Conservation (phyloP, 2,888 invertebrate species). For the Zygogramma bicolorata region DNA sequence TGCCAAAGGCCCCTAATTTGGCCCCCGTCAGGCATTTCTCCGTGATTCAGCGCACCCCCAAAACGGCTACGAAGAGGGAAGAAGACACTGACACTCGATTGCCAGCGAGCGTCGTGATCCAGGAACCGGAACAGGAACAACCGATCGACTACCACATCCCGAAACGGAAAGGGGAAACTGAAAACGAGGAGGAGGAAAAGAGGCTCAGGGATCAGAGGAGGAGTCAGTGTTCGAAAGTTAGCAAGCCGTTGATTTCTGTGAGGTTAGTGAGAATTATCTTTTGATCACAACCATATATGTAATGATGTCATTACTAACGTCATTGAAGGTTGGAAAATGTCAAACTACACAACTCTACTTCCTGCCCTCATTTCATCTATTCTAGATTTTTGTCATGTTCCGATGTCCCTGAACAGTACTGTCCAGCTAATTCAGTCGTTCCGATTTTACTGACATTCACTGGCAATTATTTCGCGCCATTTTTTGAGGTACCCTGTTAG, state of each 20-base stretch:
- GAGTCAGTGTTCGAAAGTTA: conserved; percentile 77
- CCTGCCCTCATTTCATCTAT: no score
- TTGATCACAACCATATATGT: no score
- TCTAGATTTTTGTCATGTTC: no score
- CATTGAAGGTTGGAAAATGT: no score
- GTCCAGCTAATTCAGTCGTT: no score
- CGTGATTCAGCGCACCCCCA: conserved; percentile 67
- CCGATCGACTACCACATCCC: conserved; percentile 92
- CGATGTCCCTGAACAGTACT: no score
- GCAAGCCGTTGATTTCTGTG: conserved; percentile 72
- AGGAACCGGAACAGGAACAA: conserved; percentile 72
- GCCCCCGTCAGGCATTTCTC: conserved; percentile 63
- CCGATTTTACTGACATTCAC: no score
- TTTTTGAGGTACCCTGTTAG: no score
- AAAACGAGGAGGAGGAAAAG: conserved; percentile 78
- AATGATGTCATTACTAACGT: no score
- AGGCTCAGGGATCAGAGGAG: conserved; percentile 77
- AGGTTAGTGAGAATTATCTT: conserved; percentile 54
- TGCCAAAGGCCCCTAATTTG: conserved; percentile 58
- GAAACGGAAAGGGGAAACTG: conserved; percentile 78
- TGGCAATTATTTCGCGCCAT: no score
- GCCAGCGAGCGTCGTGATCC: conserved; percentile 48
- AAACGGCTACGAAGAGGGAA: conserved; percentile 70
- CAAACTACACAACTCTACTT: no score
- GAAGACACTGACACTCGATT: conserved; percentile 60